Evolutionary conservation across 2,113 vertebrate species (phyloP).

Genomic region (Rhea pennata): DNA sequence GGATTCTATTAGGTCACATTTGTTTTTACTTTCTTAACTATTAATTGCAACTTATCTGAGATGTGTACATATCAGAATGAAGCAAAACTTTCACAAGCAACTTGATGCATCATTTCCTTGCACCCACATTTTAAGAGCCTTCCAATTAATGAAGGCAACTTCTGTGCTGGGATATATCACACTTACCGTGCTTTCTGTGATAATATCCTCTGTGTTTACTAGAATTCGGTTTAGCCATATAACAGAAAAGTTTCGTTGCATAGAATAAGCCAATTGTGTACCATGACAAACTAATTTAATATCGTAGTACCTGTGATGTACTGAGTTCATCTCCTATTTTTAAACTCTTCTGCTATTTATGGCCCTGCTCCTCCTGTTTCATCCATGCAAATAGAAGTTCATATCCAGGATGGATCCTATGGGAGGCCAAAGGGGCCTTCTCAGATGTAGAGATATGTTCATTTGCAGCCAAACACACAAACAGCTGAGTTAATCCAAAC

Average conservation of each 20-base stretch:
- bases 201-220: not conserved
- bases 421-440: not conserved
- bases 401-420: not conserved
- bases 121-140: not conserved
- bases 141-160: not conserved
- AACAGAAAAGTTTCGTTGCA: not conserved
- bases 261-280: not conserved
- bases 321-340: not conserved
- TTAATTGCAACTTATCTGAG: constrained; percentile 63
- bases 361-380: not conserved
- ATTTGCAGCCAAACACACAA: not conserved
- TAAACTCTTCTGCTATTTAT: not conserved
- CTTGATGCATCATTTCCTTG: not conserved
- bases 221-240: not conserved
- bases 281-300: not conserved
- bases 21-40: constrained; percentile 67
- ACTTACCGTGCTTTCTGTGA: not conserved
- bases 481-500: not conserved
- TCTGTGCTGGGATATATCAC: not conserved
- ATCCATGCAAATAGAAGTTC: not conserved
- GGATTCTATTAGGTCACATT: constrained; percentile 64
- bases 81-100: constrained; percentile 35
- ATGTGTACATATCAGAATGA: not conserved
- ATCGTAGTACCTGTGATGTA: not conserved
- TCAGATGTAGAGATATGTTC: not conserved